Evolutionary conservation across 1,140 invertebrate genomes (phyloP).

Genomic region (Epicauta chinensis): DNA sequence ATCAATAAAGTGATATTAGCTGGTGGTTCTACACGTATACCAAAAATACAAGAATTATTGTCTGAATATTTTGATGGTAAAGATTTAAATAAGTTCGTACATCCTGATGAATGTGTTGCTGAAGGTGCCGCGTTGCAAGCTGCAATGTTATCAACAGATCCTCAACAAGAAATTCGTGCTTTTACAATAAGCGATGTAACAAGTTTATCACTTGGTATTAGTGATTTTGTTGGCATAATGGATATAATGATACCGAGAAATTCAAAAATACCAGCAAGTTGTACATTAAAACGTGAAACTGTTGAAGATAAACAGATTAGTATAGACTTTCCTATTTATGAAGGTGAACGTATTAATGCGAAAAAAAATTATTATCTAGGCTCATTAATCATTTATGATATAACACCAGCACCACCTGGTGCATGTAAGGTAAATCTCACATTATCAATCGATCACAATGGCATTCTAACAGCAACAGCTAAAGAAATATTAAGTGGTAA

Average conservation of each 20-base stretch:
- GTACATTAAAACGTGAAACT: neutral
- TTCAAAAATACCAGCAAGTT: neutral
- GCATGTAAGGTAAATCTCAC: neutral
- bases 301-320: neutral
- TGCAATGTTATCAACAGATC: constrained; percentile 38
- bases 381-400: neutral
- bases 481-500: neutral
- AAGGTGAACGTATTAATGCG: neutral
- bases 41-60: constrained; percentile 44
- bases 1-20: constrained; percentile 58
- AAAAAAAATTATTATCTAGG: neutral
- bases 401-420: neutral
- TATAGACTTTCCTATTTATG: constrained; percentile 42
- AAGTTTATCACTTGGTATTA: constrained; percentile 18
- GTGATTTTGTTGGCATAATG: constrained; percentile 17
- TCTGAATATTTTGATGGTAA: constrained; percentile 46
- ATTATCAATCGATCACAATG: neutral
- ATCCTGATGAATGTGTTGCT: constrained; percentile 29
- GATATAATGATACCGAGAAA: constrained; percentile 35
- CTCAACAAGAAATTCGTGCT: constrained; percentile 8
- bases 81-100: constrained; percentile 23
- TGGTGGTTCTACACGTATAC: constrained; percentile 57
- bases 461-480: constrained; percentile 1
- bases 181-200: constrained; percentile 16
- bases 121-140: constrained; percentile 36